A percentile compares a stretch with the other conserved stretches of the same genome.
These are phyloP conservation scores for Parnassius mnemosyne DNA, from an alignment of 2,888 invertebrate genomes.

Conservation along the genomic window DNA sequence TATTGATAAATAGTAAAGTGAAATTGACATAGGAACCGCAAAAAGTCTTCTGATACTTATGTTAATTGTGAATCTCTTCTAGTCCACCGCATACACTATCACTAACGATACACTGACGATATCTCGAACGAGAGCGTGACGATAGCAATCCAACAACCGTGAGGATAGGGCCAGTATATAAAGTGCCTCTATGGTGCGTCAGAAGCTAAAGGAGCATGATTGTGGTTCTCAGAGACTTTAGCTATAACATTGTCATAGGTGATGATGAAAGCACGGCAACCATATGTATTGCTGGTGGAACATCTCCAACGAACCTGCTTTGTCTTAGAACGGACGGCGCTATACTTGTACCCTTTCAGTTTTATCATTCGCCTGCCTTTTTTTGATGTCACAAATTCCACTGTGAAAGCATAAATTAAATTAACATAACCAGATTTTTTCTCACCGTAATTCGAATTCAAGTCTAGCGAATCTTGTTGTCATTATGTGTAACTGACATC, in stretches of 20 bases:
- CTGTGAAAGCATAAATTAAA: conserved; percentile 24
- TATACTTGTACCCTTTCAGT: conserved; percentile 45
- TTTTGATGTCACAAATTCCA: conserved; percentile 28
- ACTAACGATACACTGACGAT: background rate
- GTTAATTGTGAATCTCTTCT: conserved; percentile 16
- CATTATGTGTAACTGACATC: too few species aligned
- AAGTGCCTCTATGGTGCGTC: too few species aligned
- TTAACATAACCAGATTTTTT: too few species aligned
- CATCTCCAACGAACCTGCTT: conserved; percentile 48
- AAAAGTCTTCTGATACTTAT: background rate
- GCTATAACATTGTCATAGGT: conserved; percentile 26
- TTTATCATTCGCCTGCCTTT: conserved; percentile 41
- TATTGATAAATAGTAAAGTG: too few species aligned
- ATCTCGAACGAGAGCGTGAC: conserved; percentile 17
- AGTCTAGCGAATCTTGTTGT: too few species aligned
- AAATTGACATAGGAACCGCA: too few species aligned
- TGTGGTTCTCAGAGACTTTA: conserved; percentile 24
- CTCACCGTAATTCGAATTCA: too few species aligned
- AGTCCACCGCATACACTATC: background rate
- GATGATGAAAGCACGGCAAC: conserved; percentile 23
- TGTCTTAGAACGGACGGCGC: conserved; percentile 25
- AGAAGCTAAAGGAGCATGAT: conserved; percentile 20
- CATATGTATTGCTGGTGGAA: conserved; percentile 43
- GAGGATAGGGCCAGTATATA: conserved; percentile 37
- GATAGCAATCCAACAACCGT: conserved; percentile 22